phyloP scores from a whole-genome alignment of 2,113 vertebrate species.

The Nipponia nippon region DNA sequence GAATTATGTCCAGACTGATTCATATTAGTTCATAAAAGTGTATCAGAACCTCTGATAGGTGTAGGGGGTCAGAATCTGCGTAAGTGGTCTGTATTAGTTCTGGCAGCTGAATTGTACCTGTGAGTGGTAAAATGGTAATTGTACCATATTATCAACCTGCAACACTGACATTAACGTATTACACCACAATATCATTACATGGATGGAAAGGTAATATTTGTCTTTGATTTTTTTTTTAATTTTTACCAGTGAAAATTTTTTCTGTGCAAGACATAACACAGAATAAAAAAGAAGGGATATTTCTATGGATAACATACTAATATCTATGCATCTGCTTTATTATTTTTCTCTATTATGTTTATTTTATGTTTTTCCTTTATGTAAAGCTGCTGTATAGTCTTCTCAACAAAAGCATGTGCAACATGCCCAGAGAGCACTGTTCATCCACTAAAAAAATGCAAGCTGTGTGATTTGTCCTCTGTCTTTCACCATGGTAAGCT shows the following conservation, averaged over 20 bases:
- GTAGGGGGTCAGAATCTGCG: not conserved
- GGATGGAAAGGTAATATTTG: not conserved
- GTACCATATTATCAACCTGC: not conserved
- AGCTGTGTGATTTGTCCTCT: not conserved
- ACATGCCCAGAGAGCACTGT: not conserved
- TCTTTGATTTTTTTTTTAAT: slow-evolving; percentile 17
- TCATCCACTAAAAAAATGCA: not conserved
- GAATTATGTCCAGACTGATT: not conserved
- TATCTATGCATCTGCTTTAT: not conserved
- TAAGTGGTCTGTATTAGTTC: slow-evolving; percentile 1
- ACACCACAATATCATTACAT: not conserved
- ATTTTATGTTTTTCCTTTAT: not conserved
- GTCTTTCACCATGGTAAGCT: not conserved
- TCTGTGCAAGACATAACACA: not conserved
- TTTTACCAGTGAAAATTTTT: slow-evolving; percentile 1
- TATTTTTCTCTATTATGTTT: not conserved
- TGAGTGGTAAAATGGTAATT: not conserved
- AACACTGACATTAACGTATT: not conserved
- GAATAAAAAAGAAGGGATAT: not conserved
- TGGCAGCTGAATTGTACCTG: not conserved
- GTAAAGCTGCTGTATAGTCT: not conserved
- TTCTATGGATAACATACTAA: not conserved
- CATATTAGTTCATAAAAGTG: not conserved
- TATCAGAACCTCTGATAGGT: not conserved
- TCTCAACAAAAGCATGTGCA: not conserved